A percentile compares a stretch with the other conserved stretches of the same genome.
Conservation (phyloP, 1,140 invertebrate species). For the Habropoda laboriosa region DNA sequence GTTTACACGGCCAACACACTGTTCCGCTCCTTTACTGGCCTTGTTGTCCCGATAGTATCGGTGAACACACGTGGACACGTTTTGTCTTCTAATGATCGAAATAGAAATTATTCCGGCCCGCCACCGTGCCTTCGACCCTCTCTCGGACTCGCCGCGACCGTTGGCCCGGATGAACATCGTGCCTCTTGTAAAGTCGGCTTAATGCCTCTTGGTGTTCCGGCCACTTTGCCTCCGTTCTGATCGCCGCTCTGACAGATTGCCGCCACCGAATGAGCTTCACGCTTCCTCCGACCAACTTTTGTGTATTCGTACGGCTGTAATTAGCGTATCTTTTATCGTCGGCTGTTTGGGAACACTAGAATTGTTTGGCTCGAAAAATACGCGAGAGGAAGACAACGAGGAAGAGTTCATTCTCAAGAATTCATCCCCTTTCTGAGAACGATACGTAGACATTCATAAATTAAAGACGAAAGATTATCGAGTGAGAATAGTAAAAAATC, state of each 20-base stretch:
- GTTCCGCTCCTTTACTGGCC: slow-evolving; percentile 54
- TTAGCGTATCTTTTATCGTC: neutral
- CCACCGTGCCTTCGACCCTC: slow-evolving; percentile 51
- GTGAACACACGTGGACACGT: slow-evolving; percentile 66
- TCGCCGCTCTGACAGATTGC: neutral
- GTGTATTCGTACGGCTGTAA: too few relatives aligned
- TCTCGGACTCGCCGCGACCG: slow-evolving; percentile 14
- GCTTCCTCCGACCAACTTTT: neutral
- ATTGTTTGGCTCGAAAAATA: too few relatives aligned
- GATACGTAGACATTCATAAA: too few relatives aligned
- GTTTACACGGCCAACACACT: slow-evolving; percentile 67
- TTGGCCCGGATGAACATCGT: neutral
- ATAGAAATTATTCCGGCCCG: slow-evolving; percentile 72
- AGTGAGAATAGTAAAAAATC: too few relatives aligned
- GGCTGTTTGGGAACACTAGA: too few relatives aligned
- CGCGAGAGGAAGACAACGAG: too few relatives aligned
- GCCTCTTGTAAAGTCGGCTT: slow-evolving; percentile 14
- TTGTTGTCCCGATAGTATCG: slow-evolving; percentile 70
- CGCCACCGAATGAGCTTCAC: slow-evolving; percentile 1
- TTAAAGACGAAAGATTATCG: too few relatives aligned
- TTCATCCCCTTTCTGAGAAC: too few relatives aligned
- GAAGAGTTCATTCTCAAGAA: too few relatives aligned
- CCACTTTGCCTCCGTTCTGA: neutral
- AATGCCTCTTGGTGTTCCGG: neutral
- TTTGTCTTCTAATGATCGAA: slow-evolving; percentile 75